Conservation (phyloP, 2,113 vertebrate species). For the Canis aureus region DNA sequence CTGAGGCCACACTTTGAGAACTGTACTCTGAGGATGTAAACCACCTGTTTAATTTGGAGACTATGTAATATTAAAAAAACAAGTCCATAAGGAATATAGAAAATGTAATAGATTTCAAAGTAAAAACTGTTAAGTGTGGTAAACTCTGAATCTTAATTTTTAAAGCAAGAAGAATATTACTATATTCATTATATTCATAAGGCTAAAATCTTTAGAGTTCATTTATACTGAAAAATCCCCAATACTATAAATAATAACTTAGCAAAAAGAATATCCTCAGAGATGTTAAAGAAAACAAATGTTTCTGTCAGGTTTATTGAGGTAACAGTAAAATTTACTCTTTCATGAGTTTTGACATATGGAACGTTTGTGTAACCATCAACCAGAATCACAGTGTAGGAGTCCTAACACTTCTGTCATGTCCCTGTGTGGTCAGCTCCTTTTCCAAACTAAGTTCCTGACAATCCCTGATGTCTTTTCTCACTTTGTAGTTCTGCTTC, state of each 20-base stretch:
- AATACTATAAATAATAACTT: background rate
- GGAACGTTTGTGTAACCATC: background rate
- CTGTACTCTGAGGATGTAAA: background rate
- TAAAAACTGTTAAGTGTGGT: background rate
- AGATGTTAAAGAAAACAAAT: background rate
- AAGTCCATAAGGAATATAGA: background rate
- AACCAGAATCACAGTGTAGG: slow-evolving; percentile 15
- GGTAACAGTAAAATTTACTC: background rate
- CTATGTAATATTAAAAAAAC: background rate
- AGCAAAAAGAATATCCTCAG: background rate
- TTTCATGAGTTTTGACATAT: slow-evolving; percentile 26
- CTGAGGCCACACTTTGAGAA: slow-evolving; percentile 8
- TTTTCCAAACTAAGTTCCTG: background rate
- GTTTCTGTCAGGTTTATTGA: slow-evolving; percentile 21
- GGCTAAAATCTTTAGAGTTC: slow-evolving; percentile 32
- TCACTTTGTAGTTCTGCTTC: background rate
- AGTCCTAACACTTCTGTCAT: background rate
- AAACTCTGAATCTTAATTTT: slow-evolving; percentile 15
- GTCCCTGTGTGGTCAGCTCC: background rate
- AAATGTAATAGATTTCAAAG: slow-evolving; percentile 27
- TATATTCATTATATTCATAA: background rate
- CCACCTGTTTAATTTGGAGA: background rate
- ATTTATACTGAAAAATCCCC: background rate
- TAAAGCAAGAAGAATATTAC: background rate
- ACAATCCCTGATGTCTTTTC: background rate